phyloP scores from a whole-genome alignment of 2,113 vertebrate genomes.

The Engystomops pustulosus region DNA sequence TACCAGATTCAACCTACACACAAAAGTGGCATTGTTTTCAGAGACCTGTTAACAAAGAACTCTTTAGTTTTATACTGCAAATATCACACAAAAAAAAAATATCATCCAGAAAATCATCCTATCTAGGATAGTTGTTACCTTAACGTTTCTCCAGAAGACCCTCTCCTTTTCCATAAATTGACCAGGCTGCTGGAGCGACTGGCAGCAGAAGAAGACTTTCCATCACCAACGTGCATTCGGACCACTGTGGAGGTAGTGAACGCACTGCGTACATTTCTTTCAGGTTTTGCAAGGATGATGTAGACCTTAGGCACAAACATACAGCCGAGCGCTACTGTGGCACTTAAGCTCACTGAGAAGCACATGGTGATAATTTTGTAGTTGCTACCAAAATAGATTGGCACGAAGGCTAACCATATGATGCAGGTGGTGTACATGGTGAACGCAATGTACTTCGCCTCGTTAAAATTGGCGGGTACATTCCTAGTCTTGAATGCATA shows the following conservation, averaged over 20 bases:
- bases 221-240: conserved; percentile 97
- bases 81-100: no score
- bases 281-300: conserved; percentile 97
- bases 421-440: conserved; percentile 99
- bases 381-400: conserved; percentile 99
- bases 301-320: conserved; percentile 99
- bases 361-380: conserved; percentile 99
- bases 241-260: conserved; percentile 97
- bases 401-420: conserved; percentile 98
- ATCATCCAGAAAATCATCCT: no score
- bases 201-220: conserved; percentile 91
- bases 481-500: conserved; percentile 99
- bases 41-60: neutral
- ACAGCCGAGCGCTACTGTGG: conserved; percentile 94
- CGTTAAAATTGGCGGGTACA: conserved; percentile 97
- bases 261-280: conserved; percentile 96
- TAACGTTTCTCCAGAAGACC: conserved; percentile 94
- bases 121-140: conserved; percentile 87
- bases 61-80: no score
- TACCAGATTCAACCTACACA: no score
- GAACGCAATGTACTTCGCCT: conserved; percentile 98
- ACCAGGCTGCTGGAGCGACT: conserved; percentile 95
- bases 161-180: conserved; percentile 94
- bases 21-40: no score
- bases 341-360: conserved; percentile 97